Base-by-base conservation (phyloP, 2,888 invertebrate species). In the Watsonalla binaria region DNA sequence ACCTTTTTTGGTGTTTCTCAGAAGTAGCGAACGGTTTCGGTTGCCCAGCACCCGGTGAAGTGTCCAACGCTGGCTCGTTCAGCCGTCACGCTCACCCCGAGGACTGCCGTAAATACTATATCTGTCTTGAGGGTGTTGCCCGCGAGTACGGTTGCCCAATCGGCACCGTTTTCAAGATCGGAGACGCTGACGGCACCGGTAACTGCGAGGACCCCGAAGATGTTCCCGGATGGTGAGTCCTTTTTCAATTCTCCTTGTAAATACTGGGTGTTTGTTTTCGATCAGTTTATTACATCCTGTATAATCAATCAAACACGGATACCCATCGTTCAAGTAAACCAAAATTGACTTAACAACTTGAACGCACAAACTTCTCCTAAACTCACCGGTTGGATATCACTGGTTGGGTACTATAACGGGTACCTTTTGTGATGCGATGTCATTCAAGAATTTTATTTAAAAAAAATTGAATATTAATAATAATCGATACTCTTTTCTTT, bases 131-230 rank as follows among this genome's bases (percentile, higher is more conserved):
- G 85, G 96, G 96, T 66, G 95, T 94, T 56, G 96, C 98, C 63
- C 94, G 98, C 67, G 97, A 98, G 86, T 98, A 98, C 86, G 98
- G 98, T 63, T 98, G 98, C 92, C 97, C 97, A 76, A 96, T 98
- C 80, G 98, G 98, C 55, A 97, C 97, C 55, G 98, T 98, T 52
- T 98, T 97, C 95, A 97, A 97, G 88, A 97, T 97, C 86, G 97
- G 97, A 58, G 96, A 96, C 77, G 90, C 94, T 75, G 97, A 97
- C 70, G 97, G 97, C 75, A 95, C 95, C 70, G 97, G 97, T 67
- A 96, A 96, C 92, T 98, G 98, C 88, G 96, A 97, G 89, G 97
- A 97, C 81, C 98, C 98, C 66, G 97, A 97, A 92, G 97, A 97
- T 84, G 98, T 98, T 92, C 96, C 96, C 86, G 98, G 97, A 93